phyloP scores from a whole-genome alignment of 2,888 invertebrate species.

The Drosophila mimetica region DNA sequence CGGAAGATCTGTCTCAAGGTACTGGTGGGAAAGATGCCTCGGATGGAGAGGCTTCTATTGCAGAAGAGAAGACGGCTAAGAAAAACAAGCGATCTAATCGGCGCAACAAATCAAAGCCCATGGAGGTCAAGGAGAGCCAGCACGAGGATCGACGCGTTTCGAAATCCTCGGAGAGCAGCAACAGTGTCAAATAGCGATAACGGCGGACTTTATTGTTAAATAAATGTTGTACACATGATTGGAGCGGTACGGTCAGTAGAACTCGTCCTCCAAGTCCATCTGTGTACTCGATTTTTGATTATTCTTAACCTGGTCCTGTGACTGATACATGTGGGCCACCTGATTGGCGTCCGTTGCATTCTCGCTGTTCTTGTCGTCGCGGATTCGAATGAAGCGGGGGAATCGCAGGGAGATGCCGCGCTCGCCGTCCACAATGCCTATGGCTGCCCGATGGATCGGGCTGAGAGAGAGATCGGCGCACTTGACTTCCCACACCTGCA shows the following conservation, averaged over 20 bases:
- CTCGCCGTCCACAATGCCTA: conserved; percentile 93
- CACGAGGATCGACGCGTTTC: conserved; percentile 33
- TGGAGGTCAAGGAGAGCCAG: conserved; percentile 33
- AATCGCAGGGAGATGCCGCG: conserved; percentile 98
- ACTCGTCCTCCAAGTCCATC: conserved; percentile 80
- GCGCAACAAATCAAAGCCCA: conserved; percentile 54
- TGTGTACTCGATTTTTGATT: conserved; percentile 80
- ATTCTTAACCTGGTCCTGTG: conserved; percentile 95
- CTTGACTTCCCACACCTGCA: conserved; percentile 97
- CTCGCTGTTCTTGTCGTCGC: conserved; percentile 96
- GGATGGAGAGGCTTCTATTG: conserved; percentile 36
- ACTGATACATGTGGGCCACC: conserved; percentile 94
- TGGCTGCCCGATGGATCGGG: conserved; percentile 95
- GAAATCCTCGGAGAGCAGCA: conserved; percentile 63
- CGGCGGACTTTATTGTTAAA: conserved; percentile 23
- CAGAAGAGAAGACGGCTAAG: conserved; percentile 42
- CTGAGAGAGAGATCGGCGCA: conserved; percentile 99
- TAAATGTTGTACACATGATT: conserved; percentile 12
- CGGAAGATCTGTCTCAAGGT: conserved; percentile 67
- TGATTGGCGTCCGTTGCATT: conserved; percentile 96
- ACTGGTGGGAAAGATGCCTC: conserved; percentile 34
- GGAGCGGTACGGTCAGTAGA: conserved; percentile 70
- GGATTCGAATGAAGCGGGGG: conserved; percentile 93
- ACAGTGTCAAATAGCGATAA: conserved; percentile 25
- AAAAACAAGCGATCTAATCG: conserved; percentile 46